Conservation (phyloP, 2,888 invertebrate species). For the Metalampra italica region DNA sequence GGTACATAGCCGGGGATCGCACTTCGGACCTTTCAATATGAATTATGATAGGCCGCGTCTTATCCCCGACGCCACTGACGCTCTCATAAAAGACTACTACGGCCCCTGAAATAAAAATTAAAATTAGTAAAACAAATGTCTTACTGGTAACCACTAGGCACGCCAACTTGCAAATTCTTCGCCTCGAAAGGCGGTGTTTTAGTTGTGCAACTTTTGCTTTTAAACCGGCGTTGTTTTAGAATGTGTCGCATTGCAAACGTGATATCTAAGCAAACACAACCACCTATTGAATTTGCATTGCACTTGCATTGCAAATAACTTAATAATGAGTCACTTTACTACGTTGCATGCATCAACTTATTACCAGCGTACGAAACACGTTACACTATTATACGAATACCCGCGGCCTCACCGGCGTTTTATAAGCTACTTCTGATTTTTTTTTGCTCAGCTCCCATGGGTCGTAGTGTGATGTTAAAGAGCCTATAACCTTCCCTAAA, state of each 20-base stretch:
- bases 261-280: slow-evolving; percentile 9
- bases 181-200: not conserved
- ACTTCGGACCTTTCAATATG: no score
- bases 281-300: slow-evolving; percentile 13
- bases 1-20: no score
- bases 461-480: no score
- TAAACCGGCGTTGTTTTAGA: slow-evolving; percentile 6
- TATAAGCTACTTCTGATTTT: no score
- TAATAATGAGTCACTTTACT: slow-evolving; percentile 14
- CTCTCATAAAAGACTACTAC: no score
- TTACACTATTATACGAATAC: no score
- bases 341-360: slow-evolving; percentile 9
- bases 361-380: not conserved
- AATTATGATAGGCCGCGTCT: no score
- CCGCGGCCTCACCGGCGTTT: no score
- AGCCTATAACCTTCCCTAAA: no score
- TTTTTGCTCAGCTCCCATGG: no score
- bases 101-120: no score
- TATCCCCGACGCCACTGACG: no score
- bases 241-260: slow-evolving; percentile 5
- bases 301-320: slow-evolving; percentile 17
- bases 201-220: not conserved
- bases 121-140: not conserved
- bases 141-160: not conserved
- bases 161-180: slow-evolving; percentile 1